Conservation (phyloP, 2,113 vertebrate genomes). For the Pseudorasbora parva region DNA sequence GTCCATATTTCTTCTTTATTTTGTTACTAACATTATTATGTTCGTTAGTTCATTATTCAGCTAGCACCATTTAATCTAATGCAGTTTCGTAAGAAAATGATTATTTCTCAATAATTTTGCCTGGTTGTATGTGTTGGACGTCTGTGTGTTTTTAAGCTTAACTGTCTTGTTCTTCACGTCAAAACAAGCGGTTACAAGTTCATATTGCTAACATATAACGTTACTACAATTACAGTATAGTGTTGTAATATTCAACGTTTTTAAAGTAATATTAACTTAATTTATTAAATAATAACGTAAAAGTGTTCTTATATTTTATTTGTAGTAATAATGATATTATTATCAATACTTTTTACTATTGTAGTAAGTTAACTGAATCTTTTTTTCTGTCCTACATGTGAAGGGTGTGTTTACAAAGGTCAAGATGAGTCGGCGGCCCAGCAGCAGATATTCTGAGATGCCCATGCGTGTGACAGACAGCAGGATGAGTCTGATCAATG, state of each 20-base stretch:
- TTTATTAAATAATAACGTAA: no score
- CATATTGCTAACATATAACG: background rate
- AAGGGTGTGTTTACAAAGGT: constrained; percentile 52
- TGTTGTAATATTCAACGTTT: no score
- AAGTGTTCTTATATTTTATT: no score
- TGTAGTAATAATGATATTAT: no score
- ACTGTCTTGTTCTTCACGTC: background rate
- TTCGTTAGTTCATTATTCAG: background rate
- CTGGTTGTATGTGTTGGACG: background rate
- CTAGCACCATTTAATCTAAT: background rate
- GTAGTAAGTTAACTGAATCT: background rate
- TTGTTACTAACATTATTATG: background rate
- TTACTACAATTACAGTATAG: background rate
- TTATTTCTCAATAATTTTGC: background rate
- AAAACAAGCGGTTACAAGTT: background rate
- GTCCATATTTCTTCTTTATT: background rate
- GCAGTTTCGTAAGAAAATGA: background rate
- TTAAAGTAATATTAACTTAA: no score
- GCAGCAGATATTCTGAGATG: constrained; percentile 79
- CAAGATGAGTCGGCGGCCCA: constrained; percentile 75
- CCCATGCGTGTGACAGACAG: constrained; percentile 87
- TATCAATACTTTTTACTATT: no score
- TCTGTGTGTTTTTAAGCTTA: background rate
- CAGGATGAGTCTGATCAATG: constrained; percentile 83
- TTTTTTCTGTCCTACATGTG: background rate